Conservation (phyloP, 2,797 vertebrate species). For the Microctenopoma lineatum region DNA sequence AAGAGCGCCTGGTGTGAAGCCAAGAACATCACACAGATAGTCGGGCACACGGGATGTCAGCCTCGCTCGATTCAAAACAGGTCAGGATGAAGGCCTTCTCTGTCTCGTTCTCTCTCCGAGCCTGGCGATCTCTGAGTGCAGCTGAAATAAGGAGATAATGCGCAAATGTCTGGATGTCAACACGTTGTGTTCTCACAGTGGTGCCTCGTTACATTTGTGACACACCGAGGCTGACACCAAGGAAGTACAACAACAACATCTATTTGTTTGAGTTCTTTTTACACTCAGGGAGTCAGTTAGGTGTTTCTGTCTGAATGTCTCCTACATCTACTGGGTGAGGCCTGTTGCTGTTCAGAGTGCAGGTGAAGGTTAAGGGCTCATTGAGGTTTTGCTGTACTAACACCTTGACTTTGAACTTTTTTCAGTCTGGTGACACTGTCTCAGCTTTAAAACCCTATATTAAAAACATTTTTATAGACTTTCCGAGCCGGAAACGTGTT, state of each 20-base stretch:
- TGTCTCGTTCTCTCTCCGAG: slow-evolving; percentile 36
- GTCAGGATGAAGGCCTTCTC: slow-evolving; percentile 80
- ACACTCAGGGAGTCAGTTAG: background rate
- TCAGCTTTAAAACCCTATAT: background rate
- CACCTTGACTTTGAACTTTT: background rate
- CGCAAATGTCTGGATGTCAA: slow-evolving; percentile 26
- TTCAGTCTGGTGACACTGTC: background rate
- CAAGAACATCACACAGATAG: slow-evolving; percentile 99
- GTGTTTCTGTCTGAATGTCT: background rate
- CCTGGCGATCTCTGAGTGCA: slow-evolving; percentile 32
- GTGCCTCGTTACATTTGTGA: slow-evolving; percentile 2
- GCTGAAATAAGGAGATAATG: slow-evolving; percentile 17
- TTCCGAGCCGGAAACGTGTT: background rate
- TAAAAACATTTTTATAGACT: background rate
- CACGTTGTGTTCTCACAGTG: slow-evolving; percentile 23
- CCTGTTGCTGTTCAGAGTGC: background rate
- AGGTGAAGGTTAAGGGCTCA: background rate
- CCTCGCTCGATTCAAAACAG: slow-evolving; percentile 98
- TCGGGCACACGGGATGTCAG: slow-evolving; percentile 97
- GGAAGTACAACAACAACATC: background rate
- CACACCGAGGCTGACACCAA: background rate
- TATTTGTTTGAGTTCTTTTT: background rate
- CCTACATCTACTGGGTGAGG: background rate
- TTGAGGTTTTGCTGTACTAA: background rate
- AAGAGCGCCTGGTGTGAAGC: slow-evolving; percentile 99